phyloP scores from a whole-genome alignment of 1,140 invertebrate species.

The Drosophila kanapiae region DNA sequence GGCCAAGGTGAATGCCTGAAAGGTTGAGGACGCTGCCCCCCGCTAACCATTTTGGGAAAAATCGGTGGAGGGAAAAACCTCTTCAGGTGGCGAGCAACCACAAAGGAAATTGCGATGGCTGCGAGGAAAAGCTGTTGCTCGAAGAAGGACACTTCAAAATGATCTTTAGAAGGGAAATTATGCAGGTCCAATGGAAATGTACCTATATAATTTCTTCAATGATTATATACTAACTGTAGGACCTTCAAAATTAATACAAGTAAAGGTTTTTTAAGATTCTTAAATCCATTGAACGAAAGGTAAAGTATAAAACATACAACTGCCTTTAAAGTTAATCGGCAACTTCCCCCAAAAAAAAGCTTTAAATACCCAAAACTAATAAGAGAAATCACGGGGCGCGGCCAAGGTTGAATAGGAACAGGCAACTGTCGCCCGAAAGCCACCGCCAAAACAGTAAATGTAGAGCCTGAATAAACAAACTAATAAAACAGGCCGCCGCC shows the following conservation, averaged over 20 bases:
- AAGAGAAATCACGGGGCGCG: conserved; percentile 61
- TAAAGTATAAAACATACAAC: background rate
- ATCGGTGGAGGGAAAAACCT: conserved; percentile 3
- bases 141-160: background rate
- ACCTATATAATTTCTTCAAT: no score
- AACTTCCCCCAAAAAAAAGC: conserved; percentile 47
- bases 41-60: background rate
- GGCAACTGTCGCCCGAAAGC: conserved; percentile 34
- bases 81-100: background rate
- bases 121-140: background rate
- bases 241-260: background rate
- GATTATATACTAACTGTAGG: no score
- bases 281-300: background rate
- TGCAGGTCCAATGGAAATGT: background rate
- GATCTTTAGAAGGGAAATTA: background rate
- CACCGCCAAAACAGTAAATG: conserved; percentile 56
- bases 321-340: background rate
- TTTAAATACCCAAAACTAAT: conserved; percentile 80
- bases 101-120: conserved; percentile 8
- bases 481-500: conserved; percentile 77
- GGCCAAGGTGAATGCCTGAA: conserved; percentile 71
- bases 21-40: conserved; percentile 34
- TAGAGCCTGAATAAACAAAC: conserved; percentile 85
- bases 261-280: background rate
- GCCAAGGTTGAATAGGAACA: conserved; percentile 5